Base-by-base conservation (phyloP, 2,888 invertebrate species). In the Drosophila kokeensis region DNA sequence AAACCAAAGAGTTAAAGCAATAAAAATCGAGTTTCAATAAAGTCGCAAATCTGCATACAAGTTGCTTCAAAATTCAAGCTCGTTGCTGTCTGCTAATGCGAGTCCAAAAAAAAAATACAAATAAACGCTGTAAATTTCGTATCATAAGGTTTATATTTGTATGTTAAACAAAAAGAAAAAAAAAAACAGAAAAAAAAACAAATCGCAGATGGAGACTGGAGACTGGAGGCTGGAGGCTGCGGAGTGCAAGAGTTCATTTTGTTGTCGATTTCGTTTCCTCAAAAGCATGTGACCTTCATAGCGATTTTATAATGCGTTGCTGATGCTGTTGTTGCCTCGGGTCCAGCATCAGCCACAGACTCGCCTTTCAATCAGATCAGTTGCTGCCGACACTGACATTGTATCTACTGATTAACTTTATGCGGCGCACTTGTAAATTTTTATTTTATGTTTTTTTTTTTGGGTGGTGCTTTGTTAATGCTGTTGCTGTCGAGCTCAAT, bases 221-320 rank as follows among this genome's bases (percentile, higher is more conserved):
- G 61, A 40, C 40, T 63, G 50, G 32, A 15, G 48, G 7, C 18
- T 53, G 21, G 52, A 30, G 52, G 30, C 70, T 61, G 42, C 53
- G 54, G 18, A 78, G 58, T 84, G 88, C 84, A 87, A 72, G 71
- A 78, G 62, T 75, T 84, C 72, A 68, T 63, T 61, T 84, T 66
- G 74, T 64, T 60, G 24, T 77, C 70, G 64, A 55, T 74, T 85
- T 84, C 59, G 86, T 88, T 84, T 88, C 89, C 88, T 87, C 80
- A 65, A 78, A 67, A 57, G 60, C 64, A 61, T 66, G 58, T 76
- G 89, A 89, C 85, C 85, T 86, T 86, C 78, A 54, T 52, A 72
- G 59, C 58, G 81, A 75, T 65, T 83, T 76, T 73, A 76, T 73
- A 79, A 79, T 89, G 81, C 79, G 83, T 79, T 87, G 73, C 66